Conservation (phyloP, 2,797 vertebrate genomes). For the Trematomus bernacchii region DNA sequence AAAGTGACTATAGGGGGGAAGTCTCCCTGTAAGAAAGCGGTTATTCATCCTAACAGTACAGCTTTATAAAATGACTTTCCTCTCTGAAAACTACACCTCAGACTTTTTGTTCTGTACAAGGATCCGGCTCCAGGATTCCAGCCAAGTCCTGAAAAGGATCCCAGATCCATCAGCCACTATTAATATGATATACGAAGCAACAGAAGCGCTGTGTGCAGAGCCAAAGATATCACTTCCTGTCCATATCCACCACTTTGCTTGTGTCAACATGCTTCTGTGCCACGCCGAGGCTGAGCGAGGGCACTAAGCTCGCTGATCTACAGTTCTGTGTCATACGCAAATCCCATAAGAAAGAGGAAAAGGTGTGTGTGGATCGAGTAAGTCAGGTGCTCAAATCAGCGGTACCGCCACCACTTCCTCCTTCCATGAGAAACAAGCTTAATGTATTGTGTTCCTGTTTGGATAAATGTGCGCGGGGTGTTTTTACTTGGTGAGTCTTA, state of each 20-base stretch:
- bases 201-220: constrained; percentile 47
- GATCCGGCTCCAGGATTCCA: constrained; percentile 60
- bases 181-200: constrained; percentile 36
- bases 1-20: constrained; percentile 76
- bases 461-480: constrained; percentile 18
- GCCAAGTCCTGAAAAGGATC: constrained; percentile 54
- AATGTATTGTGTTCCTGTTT: constrained; percentile 34
- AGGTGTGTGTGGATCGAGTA: constrained; percentile 57
- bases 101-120: constrained; percentile 72
- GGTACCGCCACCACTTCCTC: constrained; percentile 30
- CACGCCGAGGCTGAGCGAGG: constrained; percentile 39
- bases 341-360: constrained; percentile 42
- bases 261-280: constrained; percentile 47
- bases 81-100: constrained; percentile 67
- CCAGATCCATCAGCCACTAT: constrained; percentile 48
- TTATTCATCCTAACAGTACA: constrained; percentile 69
- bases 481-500: constrained; percentile 36
- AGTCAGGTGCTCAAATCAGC: constrained; percentile 72
- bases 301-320: constrained; percentile 65
- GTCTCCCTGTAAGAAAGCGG: constrained; percentile 81
- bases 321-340: constrained; percentile 78
- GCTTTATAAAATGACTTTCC: constrained; percentile 80
- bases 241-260: constrained; percentile 22
- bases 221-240: constrained; percentile 35
- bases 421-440: constrained; percentile 36